Conservation (phyloP, 2,113 vertebrate genomes). For the Pangasianodon gigas region DNA sequence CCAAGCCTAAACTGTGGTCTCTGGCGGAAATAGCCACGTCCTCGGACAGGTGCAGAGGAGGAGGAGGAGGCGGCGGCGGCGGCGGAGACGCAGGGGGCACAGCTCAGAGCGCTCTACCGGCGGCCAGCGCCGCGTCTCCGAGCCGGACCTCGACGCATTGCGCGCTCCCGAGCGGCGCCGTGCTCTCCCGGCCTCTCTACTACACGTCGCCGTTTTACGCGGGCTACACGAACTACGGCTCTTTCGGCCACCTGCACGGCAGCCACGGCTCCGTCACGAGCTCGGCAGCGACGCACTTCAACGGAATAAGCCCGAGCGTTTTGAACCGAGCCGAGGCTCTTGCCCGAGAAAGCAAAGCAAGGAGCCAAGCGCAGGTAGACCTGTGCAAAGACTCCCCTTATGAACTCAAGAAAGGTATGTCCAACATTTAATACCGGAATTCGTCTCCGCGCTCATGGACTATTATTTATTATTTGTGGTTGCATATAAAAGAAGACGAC, state of each 20-base stretch:
- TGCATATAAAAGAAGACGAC: slow-evolving; percentile 70
- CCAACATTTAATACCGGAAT: slow-evolving; percentile 94
- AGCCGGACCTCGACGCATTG: slow-evolving; percentile 88
- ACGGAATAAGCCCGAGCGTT: slow-evolving; percentile 99
- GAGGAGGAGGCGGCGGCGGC: slow-evolving; percentile 56
- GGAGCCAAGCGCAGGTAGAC: slow-evolving; percentile 93
- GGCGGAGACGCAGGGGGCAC: slow-evolving; percentile 66
- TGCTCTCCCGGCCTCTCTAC: slow-evolving; percentile 91
- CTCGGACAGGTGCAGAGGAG: slow-evolving; percentile 90
- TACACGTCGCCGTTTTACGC: slow-evolving; percentile 97
- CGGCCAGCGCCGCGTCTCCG: slow-evolving; percentile 76
- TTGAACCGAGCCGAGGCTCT: slow-evolving; percentile 94
- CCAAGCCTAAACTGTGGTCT: slow-evolving; percentile 96
- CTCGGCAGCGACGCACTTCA: slow-evolving; percentile 84
- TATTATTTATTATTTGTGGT: slow-evolving; percentile 80
- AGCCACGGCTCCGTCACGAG: slow-evolving; percentile 81
- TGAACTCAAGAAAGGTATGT: slow-evolving; percentile 99
- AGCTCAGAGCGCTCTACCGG: slow-evolving; percentile 71
- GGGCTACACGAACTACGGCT: slow-evolving; percentile 98
- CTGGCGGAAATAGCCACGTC: slow-evolving; percentile 95
- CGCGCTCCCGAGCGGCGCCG: slow-evolving; percentile 85
- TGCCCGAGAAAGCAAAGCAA: slow-evolving; percentile 92
- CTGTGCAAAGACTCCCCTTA: slow-evolving; percentile 98
- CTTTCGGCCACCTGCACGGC: slow-evolving; percentile 92
- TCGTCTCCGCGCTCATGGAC: slow-evolving; percentile 75